A percentile compares a stretch with the other conserved stretches of the same genome.
Evolutionary conservation across 2,888 invertebrate species (phyloP).

Genomic region (Thera obeliscata): DNA sequence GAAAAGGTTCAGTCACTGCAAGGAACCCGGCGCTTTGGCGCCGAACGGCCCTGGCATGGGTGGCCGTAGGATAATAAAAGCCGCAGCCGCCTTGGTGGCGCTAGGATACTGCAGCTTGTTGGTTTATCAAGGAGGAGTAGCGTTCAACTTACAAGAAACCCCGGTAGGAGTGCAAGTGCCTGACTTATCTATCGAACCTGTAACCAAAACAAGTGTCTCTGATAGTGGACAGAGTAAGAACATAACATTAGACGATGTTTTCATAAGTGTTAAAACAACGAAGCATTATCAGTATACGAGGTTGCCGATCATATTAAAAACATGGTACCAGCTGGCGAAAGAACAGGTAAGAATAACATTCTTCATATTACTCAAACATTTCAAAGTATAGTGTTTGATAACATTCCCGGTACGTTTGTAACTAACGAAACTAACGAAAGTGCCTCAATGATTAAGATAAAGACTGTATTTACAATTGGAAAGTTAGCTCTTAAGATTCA

Average conservation of each 20-base stretch:
- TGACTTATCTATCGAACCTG: slow-evolving; percentile 77
- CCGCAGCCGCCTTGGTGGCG: slow-evolving; percentile 79
- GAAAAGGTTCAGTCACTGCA: slow-evolving; percentile 64
- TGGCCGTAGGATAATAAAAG: slow-evolving; percentile 77
- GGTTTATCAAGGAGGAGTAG: slow-evolving; percentile 85
- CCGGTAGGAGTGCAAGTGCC: slow-evolving; percentile 74
- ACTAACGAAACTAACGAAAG: slow-evolving; percentile 10
- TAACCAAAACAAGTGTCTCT: slow-evolving; percentile 74
- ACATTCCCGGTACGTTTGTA: slow-evolving; percentile 9
- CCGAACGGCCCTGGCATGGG: slow-evolving; percentile 75
- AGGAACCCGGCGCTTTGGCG: slow-evolving; percentile 70
- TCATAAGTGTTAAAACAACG: slow-evolving; percentile 98
- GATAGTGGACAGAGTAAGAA: slow-evolving; percentile 78
- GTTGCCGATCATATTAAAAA: slow-evolving; percentile 94
- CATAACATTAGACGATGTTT: slow-evolving; percentile 92
- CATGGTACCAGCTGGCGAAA: slow-evolving; percentile 97
- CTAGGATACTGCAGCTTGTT: slow-evolving; percentile 86
- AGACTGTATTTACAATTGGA: slow-evolving; percentile 18
- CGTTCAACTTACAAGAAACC: slow-evolving; percentile 79
- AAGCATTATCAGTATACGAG: slow-evolving; percentile 93
- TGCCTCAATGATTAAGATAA: slow-evolving; percentile 17
- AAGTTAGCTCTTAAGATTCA: slow-evolving; percentile 27
- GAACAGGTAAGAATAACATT: slow-evolving; percentile 89
- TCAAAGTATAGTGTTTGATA: slow-evolving; percentile 22
- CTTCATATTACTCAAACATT: slow-evolving; percentile 4